These are phyloP conservation scores for Ciona savignyi DNA, from an alignment of 23 tunicate genomes.

Conservation along the genomic window DNA sequence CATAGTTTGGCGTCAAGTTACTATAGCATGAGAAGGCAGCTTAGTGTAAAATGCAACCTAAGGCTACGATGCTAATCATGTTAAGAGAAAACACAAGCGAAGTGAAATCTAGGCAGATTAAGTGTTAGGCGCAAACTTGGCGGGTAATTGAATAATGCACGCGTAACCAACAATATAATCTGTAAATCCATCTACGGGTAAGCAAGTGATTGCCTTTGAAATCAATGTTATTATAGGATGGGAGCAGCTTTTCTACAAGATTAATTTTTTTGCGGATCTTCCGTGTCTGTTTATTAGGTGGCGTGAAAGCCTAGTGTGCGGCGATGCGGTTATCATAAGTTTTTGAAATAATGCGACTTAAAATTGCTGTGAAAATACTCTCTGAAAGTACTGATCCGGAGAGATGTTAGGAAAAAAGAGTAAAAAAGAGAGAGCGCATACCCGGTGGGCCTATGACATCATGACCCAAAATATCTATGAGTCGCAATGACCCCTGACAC, in stretches of 20 bases:
- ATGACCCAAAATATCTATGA: constrained; percentile 8
- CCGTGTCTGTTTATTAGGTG: background rate
- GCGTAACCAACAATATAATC: background rate
- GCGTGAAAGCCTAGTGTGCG: background rate
- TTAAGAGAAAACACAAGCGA: background rate
- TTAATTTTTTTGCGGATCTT: background rate
- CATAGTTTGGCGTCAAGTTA: too few species aligned
- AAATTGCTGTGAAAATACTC: background rate
- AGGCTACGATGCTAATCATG: background rate
- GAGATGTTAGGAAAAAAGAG: background rate
- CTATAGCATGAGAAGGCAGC: background rate
- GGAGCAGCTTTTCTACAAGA: background rate
- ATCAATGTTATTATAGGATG: background rate
- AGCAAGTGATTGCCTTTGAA: background rate
- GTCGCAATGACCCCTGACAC: constrained; percentile 1
- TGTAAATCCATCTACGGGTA: background rate
- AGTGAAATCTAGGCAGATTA: background rate
- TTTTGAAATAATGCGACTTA: background rate
- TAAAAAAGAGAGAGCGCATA: background rate
- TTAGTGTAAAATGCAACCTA: background rate
- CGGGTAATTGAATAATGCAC: background rate
- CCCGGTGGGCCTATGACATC: constrained; percentile 9
- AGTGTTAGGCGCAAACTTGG: background rate
- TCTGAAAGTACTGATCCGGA: background rate
- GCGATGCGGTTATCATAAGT: background rate